Conservation (phyloP, 2,113 vertebrate genomes). For the Alexandromys fortis region DNA sequence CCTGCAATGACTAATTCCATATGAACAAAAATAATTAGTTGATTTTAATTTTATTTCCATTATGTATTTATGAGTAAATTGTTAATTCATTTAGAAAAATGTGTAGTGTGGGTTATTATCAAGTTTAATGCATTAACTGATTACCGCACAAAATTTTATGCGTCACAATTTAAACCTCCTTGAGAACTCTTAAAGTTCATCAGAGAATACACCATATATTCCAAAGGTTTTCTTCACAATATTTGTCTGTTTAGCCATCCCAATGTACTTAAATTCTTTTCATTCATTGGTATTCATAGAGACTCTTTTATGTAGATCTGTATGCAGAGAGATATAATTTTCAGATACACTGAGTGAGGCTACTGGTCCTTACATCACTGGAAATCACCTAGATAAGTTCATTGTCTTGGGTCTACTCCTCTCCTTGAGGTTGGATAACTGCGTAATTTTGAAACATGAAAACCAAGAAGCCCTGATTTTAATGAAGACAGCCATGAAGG, state of each 20-base stretch:
- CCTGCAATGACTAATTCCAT: conserved; percentile 20
- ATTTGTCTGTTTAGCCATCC: background rate
- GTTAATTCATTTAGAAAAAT: conserved; percentile 52
- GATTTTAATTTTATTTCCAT: conserved; percentile 46
- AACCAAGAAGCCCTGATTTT: background rate
- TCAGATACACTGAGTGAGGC: background rate
- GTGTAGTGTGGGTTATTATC: background rate
- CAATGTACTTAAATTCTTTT: background rate
- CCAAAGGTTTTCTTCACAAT: background rate
- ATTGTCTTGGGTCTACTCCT: background rate
- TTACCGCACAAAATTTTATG: background rate
- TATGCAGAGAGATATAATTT: background rate
- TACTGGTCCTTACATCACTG: background rate
- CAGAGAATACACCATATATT: background rate
- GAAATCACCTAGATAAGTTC: background rate
- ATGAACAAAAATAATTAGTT: conserved; percentile 16
- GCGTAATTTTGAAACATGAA: background rate
- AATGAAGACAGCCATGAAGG: background rate
- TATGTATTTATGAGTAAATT: conserved; percentile 46
- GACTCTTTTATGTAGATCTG: background rate
- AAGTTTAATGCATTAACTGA: conserved; percentile 9
- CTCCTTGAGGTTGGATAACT: background rate
- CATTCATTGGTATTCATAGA: background rate
- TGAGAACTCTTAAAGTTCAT: background rate
- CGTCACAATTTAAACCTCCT: background rate